Base-by-base conservation (phyloP, 2,888 invertebrate species). In the Himalopsyche anomala region DNA sequence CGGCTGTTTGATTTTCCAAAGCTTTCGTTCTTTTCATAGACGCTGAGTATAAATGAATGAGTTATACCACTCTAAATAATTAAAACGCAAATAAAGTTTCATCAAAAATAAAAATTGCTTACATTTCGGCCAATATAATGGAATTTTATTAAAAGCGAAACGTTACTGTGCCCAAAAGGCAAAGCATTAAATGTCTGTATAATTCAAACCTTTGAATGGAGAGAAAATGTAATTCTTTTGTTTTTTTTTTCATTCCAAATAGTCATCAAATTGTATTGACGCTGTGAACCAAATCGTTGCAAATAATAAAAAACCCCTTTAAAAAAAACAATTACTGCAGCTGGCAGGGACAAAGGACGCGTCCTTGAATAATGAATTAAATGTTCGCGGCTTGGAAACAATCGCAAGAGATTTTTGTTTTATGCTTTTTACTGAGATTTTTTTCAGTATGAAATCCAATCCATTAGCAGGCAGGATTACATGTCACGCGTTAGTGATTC, bases 281-380 rank as follows among this genome's bases (percentile, higher is more conserved):
- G 62, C 62, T 62, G 19, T 62, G 62, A 28, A 62, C 62, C 62
- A 62, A 62, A 62, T 62, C 62, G 62, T 62, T 62, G 62, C 62
- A 62, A 62, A 62, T 62, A 62, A 62, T 17, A 62, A 62, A 62
- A 62, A 62, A 62, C n/a, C 62, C 62, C 62, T 62, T 62, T 62
- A 19, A 62, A 62, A 62, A 62, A 62, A 62, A 62, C 62, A 62
- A 62, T 62, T 19, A 62, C 19, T n/a, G 62, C 62, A 62, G 62
- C 62, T 62, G 62, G 51, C 28, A 62, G 62, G 62, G 11, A 62
- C 19, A 62, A 62, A 62, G 62, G 62, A 62, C 62, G 62, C 62
- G 62, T 62, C 62, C 62, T 62, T 62, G 62, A 62, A 62, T 28
- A n/a, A 28, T 62, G 62, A 62, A 62, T 62, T 62, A 62, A 62